These are phyloP conservation scores for Sebastes nivosus DNA, from an alignment of 2,797 vertebrate genomes.

Conservation along the genomic window DNA sequence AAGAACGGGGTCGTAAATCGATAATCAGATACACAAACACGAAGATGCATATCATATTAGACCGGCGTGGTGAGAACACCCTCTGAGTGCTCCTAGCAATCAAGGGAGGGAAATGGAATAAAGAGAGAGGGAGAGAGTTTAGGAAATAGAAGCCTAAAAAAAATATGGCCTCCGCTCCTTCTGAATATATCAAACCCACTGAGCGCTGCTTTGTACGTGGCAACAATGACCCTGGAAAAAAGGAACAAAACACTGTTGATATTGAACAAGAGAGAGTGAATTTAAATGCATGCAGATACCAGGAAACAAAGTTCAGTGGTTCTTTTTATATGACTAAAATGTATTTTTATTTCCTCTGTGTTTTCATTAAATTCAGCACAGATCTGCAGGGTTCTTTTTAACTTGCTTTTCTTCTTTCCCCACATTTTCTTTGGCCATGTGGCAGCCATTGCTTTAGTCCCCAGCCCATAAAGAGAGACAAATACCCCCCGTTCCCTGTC, in stretches of 20 bases:
- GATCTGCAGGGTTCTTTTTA: not conserved
- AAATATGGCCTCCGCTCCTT: constrained; percentile 7
- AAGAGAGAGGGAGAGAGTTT: constrained; percentile 18
- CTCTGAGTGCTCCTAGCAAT: constrained; percentile 52
- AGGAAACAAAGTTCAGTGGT: constrained; percentile 2
- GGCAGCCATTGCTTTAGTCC: constrained; percentile 48
- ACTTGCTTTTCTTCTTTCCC: not conserved
- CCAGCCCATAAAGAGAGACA: constrained; percentile 71
- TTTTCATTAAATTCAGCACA: constrained; percentile 35
- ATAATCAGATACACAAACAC: constrained; percentile 75
- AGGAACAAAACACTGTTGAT: constrained; percentile 17
- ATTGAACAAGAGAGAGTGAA: not conserved
- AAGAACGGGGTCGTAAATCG: constrained; percentile 63
- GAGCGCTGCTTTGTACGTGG: not conserved
- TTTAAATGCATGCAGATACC: constrained; percentile 22
- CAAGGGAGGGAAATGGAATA: constrained; percentile 51
- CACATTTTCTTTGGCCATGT: constrained; percentile 52
- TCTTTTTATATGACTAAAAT: not conserved
- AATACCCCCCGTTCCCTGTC: constrained; percentile 55
- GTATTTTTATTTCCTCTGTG: constrained; percentile 22
- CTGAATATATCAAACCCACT: constrained; percentile 41
- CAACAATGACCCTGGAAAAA: constrained; percentile 29
- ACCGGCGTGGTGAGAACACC: constrained; percentile 32
- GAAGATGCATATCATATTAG: constrained; percentile 62
- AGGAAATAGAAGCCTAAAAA: constrained; percentile 20